Evolutionary conservation across 2,113 vertebrate species (phyloP).

Genomic region (Himantopus leucocephalus): DNA sequence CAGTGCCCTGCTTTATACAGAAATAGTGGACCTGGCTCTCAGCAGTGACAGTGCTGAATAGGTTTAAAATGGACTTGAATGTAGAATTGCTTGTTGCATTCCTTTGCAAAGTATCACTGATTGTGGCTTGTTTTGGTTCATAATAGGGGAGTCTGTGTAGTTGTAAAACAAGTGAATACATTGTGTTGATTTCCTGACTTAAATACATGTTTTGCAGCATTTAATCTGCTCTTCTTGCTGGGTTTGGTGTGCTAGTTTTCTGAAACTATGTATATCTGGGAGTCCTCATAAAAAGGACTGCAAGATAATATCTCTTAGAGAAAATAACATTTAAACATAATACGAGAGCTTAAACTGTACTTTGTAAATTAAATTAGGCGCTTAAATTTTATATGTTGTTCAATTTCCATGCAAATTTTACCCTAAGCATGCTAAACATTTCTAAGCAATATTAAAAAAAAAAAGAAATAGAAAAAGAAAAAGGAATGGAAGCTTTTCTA

Average conservation of each 20-base stretch:
- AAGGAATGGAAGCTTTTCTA: not conserved
- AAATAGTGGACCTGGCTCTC: not conserved
- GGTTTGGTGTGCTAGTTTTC: not conserved
- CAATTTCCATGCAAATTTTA: not conserved
- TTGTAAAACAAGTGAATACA: not conserved
- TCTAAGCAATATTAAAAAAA: not conserved
- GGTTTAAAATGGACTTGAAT: not conserved
- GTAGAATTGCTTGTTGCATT: not conserved
- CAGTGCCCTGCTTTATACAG: not conserved
- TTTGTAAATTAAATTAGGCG: not conserved
- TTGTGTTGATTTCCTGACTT: not conserved
- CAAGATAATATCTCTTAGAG: not conserved
- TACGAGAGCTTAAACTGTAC: not conserved
- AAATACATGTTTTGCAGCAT: not conserved
- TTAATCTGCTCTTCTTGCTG: not conserved
- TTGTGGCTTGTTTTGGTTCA: not conserved
- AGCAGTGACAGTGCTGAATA: not conserved
- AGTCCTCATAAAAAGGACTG: not conserved
- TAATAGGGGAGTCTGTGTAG: not conserved
- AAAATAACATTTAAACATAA: not conserved
- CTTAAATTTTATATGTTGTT: not conserved
- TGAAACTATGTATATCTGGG: accelerated
- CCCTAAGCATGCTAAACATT: not conserved
- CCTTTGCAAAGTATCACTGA: not conserved
- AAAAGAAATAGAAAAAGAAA: not conserved